Base-by-base conservation (phyloP, 2,888 invertebrate genomes). In the Hypena proboscidalis region DNA sequence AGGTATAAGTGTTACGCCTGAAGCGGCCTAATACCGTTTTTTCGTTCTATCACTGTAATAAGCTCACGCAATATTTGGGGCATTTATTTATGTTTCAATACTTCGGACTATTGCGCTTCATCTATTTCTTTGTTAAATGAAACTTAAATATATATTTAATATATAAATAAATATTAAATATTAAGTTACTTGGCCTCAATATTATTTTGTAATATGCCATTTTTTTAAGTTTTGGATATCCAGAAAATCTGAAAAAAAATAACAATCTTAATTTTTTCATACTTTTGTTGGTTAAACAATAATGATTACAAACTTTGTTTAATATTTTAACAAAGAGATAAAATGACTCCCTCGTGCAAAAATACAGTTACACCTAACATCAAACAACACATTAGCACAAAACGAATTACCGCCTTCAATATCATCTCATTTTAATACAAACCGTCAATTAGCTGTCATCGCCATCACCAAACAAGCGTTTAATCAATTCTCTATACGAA, bases 401-500 rank as follows among this genome's bases (percentile, higher is more conserved):
- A 56, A 32, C 40, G 38, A 49, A 23, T 33, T 21, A 40, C 22
- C 27, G 30, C 37, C 35, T 42, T 58, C 48, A 50, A 44, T 39
- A 37, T 44, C 44, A 49, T 15, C 50, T 65, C 45, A 59, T 54
- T 55, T 52, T 52, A 59, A 51, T 62, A 66, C 61, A 65, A 71
- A 57, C 53, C 53, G 22, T 30, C 63, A 64, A 77, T 76, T 71
- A 69, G 49, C 61, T 70, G 73, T 69, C 76, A 72, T 50, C 54
- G 41, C 55, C 71, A 75, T 63, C 62, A 55, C 54, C 61, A 60
- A 67, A 77, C 75, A 79, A 77, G 72, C 72, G 71, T 71, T 75
- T 80, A 85, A 85, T 80, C 84, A 79, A 77, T 70, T 67, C 71
- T 75, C 77, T 83, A 77, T 74, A 72, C 73, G 64, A 81, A 86